Percentiles rank a stretch among this genome's conserved stretches.
These are phyloP conservation scores for Anagyrus pseudococci DNA, from an alignment of 2,888 invertebrate species.

Conservation along the genomic window DNA sequence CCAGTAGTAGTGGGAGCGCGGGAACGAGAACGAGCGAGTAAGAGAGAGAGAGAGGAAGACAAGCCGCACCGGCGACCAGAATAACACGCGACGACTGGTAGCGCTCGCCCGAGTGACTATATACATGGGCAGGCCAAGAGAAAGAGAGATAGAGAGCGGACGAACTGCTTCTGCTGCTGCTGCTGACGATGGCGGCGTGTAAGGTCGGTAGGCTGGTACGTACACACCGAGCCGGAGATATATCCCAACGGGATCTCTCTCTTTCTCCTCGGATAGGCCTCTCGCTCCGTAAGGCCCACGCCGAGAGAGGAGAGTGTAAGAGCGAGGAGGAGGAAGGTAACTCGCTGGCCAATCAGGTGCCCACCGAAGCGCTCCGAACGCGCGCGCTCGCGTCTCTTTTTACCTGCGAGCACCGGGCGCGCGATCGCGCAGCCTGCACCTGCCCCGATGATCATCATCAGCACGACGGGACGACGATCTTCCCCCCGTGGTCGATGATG, in stretches of 20 bases:
- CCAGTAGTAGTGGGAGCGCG: constrained; percentile 8
- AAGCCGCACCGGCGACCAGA: constrained; percentile 46
- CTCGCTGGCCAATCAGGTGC: constrained; percentile 53
- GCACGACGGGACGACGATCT: no score
- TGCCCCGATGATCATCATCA: no score
- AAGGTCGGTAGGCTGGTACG: constrained; percentile 43
- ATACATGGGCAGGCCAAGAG: no score
- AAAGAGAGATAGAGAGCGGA: no score
- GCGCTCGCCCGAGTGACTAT: constrained; percentile 43
- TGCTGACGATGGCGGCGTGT: constrained; percentile 16
- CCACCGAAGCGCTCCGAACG: constrained; percentile 54
- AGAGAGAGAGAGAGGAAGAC: constrained; percentile 18
- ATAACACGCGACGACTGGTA: constrained; percentile 50
- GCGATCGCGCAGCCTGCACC: no score
- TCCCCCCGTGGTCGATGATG: no score
- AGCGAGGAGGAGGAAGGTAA: constrained; percentile 27
- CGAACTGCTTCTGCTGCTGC: constrained; percentile 6
- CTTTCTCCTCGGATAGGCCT: no score
- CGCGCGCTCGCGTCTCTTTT: constrained; percentile 42
- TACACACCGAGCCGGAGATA: constrained; percentile 30
- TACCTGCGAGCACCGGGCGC: no score
- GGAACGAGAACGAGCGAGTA: constrained; percentile 24
- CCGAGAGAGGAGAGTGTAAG: constrained; percentile 9
- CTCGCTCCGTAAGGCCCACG: no score
- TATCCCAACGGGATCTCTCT: constrained; percentile 52